phyloP scores from a whole-genome alignment of 2,113 vertebrate species.

The Rhineura floridana region DNA sequence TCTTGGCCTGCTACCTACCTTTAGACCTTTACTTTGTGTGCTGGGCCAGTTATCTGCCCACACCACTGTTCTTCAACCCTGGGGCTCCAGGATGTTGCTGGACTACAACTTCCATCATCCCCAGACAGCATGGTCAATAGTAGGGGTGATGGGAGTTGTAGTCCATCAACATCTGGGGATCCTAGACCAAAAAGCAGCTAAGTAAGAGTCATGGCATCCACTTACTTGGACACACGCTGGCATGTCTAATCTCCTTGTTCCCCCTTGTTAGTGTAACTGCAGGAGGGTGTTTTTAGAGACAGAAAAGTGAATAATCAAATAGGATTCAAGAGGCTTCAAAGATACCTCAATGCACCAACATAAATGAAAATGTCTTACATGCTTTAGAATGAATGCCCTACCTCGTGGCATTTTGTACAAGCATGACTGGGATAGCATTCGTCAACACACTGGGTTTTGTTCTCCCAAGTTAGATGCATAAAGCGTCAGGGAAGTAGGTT shows the following conservation, averaged over 20 bases:
- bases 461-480: not conserved
- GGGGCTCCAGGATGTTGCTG: no score
- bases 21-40: not conserved
- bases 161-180: no score
- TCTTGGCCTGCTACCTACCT: not conserved
- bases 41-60: not conserved
- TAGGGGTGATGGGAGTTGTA: no score
- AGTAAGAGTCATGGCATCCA: not conserved
- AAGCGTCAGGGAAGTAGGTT: not conserved
- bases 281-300: not conserved
- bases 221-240: not conserved
- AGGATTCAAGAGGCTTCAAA: not conserved
- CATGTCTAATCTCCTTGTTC: not conserved
- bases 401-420: not conserved
- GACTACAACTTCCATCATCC: no score
- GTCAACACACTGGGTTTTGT: not conserved
- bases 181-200: not conserved
- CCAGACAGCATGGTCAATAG: no score
- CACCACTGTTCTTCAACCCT: no score
- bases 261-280: not conserved
- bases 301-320: not conserved
- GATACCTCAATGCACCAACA: not conserved
- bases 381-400: no score
- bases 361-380: not conserved
- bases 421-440: not conserved